phyloP scores from a whole-genome alignment of 1,140 invertebrate genomes.

The Ooceraea biroi region DNA sequence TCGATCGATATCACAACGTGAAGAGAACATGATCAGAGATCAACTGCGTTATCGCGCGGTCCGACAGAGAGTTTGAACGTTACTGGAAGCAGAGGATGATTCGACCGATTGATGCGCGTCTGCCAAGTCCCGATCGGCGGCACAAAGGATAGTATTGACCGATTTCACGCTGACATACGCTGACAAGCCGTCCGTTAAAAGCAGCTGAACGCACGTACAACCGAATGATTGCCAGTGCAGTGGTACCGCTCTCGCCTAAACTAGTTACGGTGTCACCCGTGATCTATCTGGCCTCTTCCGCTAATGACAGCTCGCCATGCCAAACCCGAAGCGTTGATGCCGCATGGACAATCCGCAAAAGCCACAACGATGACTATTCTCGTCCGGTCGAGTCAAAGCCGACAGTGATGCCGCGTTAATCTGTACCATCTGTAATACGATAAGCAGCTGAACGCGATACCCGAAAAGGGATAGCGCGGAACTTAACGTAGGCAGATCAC shows the following conservation, averaged over 20 bases:
- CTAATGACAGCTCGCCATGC: constrained; percentile 58
- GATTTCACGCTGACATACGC: constrained; percentile 34
- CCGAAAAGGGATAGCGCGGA: background rate
- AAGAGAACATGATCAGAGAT: too few species aligned
- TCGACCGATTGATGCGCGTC: constrained; percentile 25
- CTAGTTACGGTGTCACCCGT: constrained; percentile 21
- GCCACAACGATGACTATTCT: background rate
- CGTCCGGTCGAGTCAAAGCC: background rate
- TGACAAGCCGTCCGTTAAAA: constrained; percentile 38
- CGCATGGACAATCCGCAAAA: constrained; percentile 7
- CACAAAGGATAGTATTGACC: constrained; percentile 68
- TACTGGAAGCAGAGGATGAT: constrained; percentile 29
- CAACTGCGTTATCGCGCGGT: constrained; percentile 4
- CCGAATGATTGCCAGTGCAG: constrained; percentile 17
- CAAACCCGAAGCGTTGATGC: constrained; percentile 9
- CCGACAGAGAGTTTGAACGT: background rate
- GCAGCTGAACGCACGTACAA: constrained; percentile 4
- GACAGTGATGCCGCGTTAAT: constrained; percentile 4
- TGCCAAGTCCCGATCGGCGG: constrained; percentile 48
- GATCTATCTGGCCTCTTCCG: constrained; percentile 27
- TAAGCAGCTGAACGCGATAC: background rate
- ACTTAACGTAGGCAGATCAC: background rate
- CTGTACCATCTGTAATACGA: constrained; percentile 2
- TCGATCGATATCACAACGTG: constrained; percentile 2
- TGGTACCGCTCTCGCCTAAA: constrained; percentile 28